Conservation (phyloP, 2,113 vertebrate genomes). For the Lophochroa leadbeateri region DNA sequence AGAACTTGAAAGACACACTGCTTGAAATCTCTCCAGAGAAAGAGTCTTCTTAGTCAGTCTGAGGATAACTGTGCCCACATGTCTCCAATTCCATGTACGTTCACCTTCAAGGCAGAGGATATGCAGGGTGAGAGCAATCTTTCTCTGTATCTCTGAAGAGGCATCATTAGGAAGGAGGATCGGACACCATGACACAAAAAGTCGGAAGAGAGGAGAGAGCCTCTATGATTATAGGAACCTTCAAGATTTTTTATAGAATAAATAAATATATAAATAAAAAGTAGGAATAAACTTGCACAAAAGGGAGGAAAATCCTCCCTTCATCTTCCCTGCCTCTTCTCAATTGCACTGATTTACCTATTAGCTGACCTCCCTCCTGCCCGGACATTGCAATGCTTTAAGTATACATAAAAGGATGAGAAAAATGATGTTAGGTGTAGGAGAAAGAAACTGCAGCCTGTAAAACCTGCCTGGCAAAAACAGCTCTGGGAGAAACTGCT, state of each 20-base stretch:
- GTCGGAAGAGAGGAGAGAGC: background rate
- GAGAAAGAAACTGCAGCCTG: background rate
- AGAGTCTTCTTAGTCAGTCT: background rate
- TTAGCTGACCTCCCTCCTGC: background rate
- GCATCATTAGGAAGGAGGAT: background rate
- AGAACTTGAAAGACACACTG: background rate
- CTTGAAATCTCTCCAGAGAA: background rate
- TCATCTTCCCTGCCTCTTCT: background rate
- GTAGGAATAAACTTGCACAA: background rate
- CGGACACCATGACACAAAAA: background rate
- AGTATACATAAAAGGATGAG: background rate
- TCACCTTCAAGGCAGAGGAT: background rate
- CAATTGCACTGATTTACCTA: rapidly evolving
- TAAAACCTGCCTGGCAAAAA: background rate
- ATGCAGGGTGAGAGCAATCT: background rate
- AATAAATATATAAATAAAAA: background rate
- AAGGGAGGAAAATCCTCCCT: background rate
- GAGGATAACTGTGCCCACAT: background rate
- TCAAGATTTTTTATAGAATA: background rate
- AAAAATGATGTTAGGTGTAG: background rate
- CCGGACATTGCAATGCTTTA: background rate
- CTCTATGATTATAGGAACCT: background rate
- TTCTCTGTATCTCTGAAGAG: background rate
- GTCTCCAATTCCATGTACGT: background rate
- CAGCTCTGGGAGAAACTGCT: background rate